Base-by-base conservation (phyloP, 2,113 vertebrate species). In the Chunga burmeisteri region DNA sequence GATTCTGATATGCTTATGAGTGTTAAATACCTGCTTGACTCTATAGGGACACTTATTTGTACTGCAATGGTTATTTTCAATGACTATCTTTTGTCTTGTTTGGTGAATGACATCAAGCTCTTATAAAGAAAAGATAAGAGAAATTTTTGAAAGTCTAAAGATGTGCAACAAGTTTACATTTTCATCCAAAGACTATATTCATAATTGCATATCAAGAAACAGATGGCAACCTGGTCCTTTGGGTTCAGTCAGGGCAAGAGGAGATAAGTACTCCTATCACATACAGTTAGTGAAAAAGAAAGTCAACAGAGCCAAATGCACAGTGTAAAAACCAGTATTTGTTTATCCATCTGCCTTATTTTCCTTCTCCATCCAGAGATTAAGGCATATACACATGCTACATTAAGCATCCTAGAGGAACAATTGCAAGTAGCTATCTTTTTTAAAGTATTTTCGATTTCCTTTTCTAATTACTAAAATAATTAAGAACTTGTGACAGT, bases 381-480 rank as follows among this genome's bases (percentile, higher is more conserved):
- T 52, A 91, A 91, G 10, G 10, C 34, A 49, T 49, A 68, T 74
- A 56, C 26, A 40, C 34, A 75, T 85, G 30, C 38, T 87, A 72
- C 70, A 87, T 91, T 93, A 82, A 79, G 4, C 42, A 85, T 87
- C 70, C 73, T 82, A 72, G 47, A 90, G 70, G 70, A 94, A 70
- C 6, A 68, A 59, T 85, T 89, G 40, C 30, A 79, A 89, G 44
- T 13, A 75, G 29, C 32, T 83, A 18, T 91, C 50, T 89, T 72
- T 92, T 81, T 83, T 63, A 16, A 68, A 72, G 36, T 25, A 56
- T 20, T 93, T 38, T 36, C 1, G 1, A 66, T 88, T 89, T 95
- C 55, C 52, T 95, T 95, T 90, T 80, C 81, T 93, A 94, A 96
- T 91, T 96, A 68, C 73, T 68, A 73, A 53, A 87, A 96, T 96